Evolutionary conservation across 2,797 vertebrate genomes (phyloP), one percentile per base, ranked within the genome.

Genomic region (Ciconia nigra): DNA sequence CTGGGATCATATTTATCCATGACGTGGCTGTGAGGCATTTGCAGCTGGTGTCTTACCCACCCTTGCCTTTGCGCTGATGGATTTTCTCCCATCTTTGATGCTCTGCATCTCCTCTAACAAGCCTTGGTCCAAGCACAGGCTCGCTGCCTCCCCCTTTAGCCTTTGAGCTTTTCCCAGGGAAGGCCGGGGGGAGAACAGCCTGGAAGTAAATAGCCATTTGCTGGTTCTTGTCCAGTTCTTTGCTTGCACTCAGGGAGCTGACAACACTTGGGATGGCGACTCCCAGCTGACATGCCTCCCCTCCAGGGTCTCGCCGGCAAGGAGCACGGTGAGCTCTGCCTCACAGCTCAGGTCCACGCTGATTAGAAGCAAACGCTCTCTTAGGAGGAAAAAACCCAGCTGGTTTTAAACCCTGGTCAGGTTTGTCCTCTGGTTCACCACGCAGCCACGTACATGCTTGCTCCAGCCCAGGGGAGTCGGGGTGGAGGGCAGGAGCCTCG

Each of bases 381-480:
- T 70, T 54, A 37, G 28, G 55, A 61, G 37, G 13, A 7, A 31
- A 44, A 44, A 83, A 47, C 0, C 2, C 46, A 58, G 15, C 28
- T 39, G 55, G 37, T 16, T 62, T 62, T 59, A 41, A 62, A 46
- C 37, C 66, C 1, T 0, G 1, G 14, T n/a, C 15, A 55, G 14
- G 17, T 82, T 71, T 61, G 39, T 52, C 10, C 41, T 59, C 25
- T 5, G 7, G 16, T 57, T 83, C 28, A 11, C 35, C 1, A 2
- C 10, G 7, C 4, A 3, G 41, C 74, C 35, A 3, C 2, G 0
- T 11, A 8, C 25, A 5, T 0, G 4, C 31, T 20, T 19, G 26
- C 59, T 41, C 12, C 39, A 47, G 59, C 41, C 67, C 6, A 2
- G 21, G 52, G 47, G 33, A 21, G 7, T 7, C 1, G 4, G 15